These are phyloP conservation scores for Noctua janthina DNA, from an alignment of 2,888 invertebrate genomes.

Conservation along the genomic window DNA sequence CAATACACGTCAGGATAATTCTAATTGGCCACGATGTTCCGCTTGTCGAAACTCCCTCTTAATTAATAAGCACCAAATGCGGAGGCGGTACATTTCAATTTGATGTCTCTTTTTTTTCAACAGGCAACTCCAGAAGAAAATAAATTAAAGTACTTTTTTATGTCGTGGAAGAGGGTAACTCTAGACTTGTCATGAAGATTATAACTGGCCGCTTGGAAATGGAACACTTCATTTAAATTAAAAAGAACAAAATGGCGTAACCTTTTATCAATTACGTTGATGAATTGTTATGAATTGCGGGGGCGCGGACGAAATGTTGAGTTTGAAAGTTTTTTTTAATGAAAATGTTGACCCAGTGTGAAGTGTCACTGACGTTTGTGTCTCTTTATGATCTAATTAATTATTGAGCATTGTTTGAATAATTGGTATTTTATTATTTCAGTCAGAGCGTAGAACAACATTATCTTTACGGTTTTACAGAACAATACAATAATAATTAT, in stretches of 20 bases:
- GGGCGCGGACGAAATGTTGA: background rate
- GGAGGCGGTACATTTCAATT: conserved; percentile 56
- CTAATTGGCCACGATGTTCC: conserved; percentile 61
- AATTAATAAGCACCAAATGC: conserved; percentile 56
- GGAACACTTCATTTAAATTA: conserved; percentile 63
- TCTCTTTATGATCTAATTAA: background rate
- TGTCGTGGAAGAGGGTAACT: conserved; percentile 53
- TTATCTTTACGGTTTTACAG: background rate
- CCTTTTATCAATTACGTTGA: conserved; percentile 45
- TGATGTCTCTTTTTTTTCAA: conserved; percentile 51
- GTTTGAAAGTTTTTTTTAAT: background rate
- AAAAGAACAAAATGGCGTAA: conserved; percentile 54
- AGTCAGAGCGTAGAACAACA: background rate
- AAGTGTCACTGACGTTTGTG: background rate
- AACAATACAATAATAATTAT: no score
- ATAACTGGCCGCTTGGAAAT: conserved; percentile 47
- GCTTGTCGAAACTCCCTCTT: conserved; percentile 47
- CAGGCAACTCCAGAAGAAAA: conserved; percentile 48
- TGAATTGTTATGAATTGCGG: conserved; percentile 29
- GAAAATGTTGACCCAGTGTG: background rate
- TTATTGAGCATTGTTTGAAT: background rate
- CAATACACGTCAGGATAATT: conserved; percentile 53
- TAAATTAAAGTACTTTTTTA: conserved; percentile 64
- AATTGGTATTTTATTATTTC: background rate
- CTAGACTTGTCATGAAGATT: conserved; percentile 48